Percentiles rank a stretch among this genome's conserved stretches.
phyloP scores from a whole-genome alignment of 2,888 invertebrate genomes.

The Nebria salina region DNA sequence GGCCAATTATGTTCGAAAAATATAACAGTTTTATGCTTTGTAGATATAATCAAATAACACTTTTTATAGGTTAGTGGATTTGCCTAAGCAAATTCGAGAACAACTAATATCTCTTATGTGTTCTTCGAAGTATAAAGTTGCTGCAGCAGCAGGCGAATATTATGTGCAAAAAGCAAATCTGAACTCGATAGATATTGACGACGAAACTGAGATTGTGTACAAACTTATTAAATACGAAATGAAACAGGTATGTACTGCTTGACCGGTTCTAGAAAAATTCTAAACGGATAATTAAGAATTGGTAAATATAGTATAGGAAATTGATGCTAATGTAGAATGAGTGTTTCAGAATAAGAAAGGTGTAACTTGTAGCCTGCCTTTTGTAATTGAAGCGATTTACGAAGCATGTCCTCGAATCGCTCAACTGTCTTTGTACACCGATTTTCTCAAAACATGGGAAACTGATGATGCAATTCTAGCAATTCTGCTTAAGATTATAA shows the following conservation, averaged over 20 bases:
- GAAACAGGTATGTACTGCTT: not conserved
- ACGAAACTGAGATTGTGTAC: not conserved
- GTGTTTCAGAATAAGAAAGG: not conserved
- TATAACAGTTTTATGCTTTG: too few relatives aligned
- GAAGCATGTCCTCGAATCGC: not conserved
- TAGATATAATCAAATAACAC: too few relatives aligned
- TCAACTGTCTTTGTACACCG: not conserved
- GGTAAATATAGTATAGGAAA: not conserved
- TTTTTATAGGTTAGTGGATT: not conserved
- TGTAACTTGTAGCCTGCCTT: not conserved
- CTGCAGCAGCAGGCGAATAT: not conserved
- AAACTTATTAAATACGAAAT: not conserved
- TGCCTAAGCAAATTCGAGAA: not conserved
- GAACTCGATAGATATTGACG: not conserved
- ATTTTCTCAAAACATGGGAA: not conserved
- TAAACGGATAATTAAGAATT: too few relatives aligned
- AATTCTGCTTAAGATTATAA: not conserved
- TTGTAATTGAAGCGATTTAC: not conserved
- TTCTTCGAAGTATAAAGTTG: not conserved
- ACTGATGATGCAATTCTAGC: not conserved
- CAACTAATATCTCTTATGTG: not conserved
- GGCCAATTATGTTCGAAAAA: too few relatives aligned
- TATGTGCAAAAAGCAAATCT: not conserved
- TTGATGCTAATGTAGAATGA: not conserved
- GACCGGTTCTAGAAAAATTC: too few relatives aligned